A percentile compares a stretch with the other conserved stretches of the same genome.
Evolutionary conservation across 1,140 invertebrate genomes (phyloP).

Genomic region (Oreohelix idahoensis): DNA sequence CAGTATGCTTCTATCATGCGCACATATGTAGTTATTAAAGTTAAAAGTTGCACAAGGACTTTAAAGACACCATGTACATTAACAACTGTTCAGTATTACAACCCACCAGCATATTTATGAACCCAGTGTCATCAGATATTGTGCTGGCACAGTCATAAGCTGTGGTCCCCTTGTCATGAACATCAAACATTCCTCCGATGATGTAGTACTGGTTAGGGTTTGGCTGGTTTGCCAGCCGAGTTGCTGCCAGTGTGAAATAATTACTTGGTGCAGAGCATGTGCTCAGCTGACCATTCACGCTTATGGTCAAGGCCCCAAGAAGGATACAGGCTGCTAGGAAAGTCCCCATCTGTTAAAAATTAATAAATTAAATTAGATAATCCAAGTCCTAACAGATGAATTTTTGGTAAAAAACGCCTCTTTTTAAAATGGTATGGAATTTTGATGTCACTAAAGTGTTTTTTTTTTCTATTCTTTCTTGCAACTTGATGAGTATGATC

Average conservation of each 20-base stretch:
- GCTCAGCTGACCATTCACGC: background rate
- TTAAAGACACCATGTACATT: too few species aligned
- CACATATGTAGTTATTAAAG: too few species aligned
- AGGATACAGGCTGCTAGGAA: background rate
- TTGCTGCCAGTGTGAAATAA: constrained; percentile 35
- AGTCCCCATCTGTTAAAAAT: background rate
- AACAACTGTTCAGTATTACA: too few species aligned
- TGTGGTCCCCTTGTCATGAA: constrained; percentile 49
- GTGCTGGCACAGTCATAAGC: constrained; percentile 48
- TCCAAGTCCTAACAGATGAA: too few species aligned
- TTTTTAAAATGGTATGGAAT: too few species aligned
- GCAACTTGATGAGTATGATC: too few species aligned
- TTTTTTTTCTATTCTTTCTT: too few species aligned
- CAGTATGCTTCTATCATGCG: too few species aligned
- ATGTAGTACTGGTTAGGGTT: constrained; percentile 51
- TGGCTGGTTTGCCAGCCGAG: constrained; percentile 16
- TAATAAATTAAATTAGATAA: background rate
- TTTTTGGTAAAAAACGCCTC: too few species aligned
- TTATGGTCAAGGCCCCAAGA: background rate
- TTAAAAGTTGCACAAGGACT: too few species aligned
- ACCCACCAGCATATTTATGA: constrained; percentile 32
- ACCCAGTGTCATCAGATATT: constrained; percentile 42
- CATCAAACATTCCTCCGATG: constrained; percentile 58
- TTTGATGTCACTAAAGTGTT: too few species aligned
- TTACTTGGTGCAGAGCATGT: background rate